These are phyloP conservation scores for Harpegnathos saltator DNA, from an alignment of 1,140 invertebrate species.

Conservation along the genomic window DNA sequence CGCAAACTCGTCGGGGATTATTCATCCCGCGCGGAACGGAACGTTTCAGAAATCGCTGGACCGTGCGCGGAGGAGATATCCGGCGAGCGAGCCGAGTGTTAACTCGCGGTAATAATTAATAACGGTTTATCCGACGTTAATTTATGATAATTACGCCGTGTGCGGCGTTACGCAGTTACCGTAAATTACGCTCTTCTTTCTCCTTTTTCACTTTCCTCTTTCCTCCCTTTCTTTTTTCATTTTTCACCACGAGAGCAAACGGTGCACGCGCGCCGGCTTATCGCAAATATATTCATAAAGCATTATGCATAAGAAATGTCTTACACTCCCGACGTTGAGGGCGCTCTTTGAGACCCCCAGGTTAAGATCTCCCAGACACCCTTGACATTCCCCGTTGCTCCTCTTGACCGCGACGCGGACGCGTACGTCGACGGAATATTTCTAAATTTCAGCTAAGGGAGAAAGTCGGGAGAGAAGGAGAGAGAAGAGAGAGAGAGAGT, in stretches of 20 bases:
- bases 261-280: constrained; percentile 1
- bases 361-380: constrained; percentile 7
- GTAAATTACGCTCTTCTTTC: background rate
- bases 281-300: constrained; percentile 36
- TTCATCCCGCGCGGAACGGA: background rate
- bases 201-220: no score
- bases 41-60: background rate
- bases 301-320: constrained; percentile 20
- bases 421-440: background rate
- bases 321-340: background rate
- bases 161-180: background rate
- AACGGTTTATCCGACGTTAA: background rate
- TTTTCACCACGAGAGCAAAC: no score
- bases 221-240: background rate
- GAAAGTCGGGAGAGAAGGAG: no score
- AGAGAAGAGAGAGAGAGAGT: no score
- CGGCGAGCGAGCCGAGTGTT: no score
- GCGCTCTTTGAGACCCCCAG: background rate
- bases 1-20: background rate
- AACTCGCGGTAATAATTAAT: no score
- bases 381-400: constrained; percentile 2
- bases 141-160: background rate
- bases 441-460: constrained; percentile 13
- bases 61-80: no score
- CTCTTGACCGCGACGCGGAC: background rate